Evolutionary conservation across 2,113 vertebrate genomes (phyloP), one percentile per base, ranked within the genome.

Genomic region (Cnemophilus loriae): DNA sequence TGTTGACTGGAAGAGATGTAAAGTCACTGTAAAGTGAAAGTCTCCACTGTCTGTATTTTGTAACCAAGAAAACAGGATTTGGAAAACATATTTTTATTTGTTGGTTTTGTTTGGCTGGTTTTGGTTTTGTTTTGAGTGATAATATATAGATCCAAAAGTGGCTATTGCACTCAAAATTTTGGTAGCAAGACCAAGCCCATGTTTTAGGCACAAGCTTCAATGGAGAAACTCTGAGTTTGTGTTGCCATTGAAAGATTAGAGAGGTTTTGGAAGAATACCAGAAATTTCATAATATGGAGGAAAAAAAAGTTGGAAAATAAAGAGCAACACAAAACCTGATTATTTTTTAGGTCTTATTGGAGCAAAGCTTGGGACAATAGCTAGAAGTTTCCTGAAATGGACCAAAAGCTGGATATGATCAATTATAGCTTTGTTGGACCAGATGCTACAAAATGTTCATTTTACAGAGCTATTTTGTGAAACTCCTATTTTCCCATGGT

Each of bases 61-160:
- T 35, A 41, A 59, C 9, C 8, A 78, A 61, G 19, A 74, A 63
- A 82, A 57, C 1, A 50, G 7, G 8, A 39, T 55, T 74, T 52
- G 24, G 23, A 27, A 2, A 41, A 49, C 1, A 27, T 35, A 16
- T 49, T 22, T 57, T 67, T 57, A 17, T 2, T 69, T 75, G 11
- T 5, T 20, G 2, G 2, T 22, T 61, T 61, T 10, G 1, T 20
- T 41, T 27, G 8, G 0, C 24, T 32, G 8, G 3, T 20, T 55
- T 61, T 20, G 6, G 1, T 30, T 53, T 35, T 33, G 5, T 27
- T 79, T 46, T 15, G 9, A 50, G n/a, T 60, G 14, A 64, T 16
- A 89, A 47, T 69, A 85, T 63, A 7, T 10, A 60, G 61, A 32
- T 2, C 1, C 32, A 52, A 35, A 64, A 49, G 10, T 16, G 30